A percentile compares a stretch with the other conserved stretches of the same genome.
These are phyloP conservation scores for Sisor rabdophorus DNA, from an alignment of 2,113 vertebrate species.

Conservation along the genomic window DNA sequence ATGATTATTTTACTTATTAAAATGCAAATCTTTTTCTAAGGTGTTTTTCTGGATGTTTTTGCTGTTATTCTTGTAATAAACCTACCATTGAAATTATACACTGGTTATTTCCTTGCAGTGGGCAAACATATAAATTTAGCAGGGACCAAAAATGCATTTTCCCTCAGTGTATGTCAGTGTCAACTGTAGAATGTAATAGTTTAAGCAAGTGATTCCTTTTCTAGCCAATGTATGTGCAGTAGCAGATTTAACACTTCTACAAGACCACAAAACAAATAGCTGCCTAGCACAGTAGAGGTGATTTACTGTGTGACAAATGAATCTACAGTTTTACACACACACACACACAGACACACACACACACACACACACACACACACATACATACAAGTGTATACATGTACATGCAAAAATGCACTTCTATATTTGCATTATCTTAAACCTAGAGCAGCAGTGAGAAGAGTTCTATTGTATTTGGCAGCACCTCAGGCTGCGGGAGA, in stretches of 20 bases:
- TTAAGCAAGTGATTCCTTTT: not conserved
- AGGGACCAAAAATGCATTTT: too few relatives aligned
- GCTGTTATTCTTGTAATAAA: too few relatives aligned
- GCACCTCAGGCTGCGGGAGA: slow-evolving; percentile 30
- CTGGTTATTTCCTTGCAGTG: too few relatives aligned
- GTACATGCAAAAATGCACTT: slow-evolving; percentile 14
- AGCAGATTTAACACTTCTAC: not conserved
- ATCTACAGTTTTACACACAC: not conserved
- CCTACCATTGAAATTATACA: too few relatives aligned
- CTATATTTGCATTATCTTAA: slow-evolving; percentile 23
- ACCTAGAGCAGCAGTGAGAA: slow-evolving; percentile 26
- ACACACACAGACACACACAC: not conserved
- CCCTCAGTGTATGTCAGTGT: not conserved
- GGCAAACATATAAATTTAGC: too few relatives aligned
- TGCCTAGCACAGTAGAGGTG: not conserved
- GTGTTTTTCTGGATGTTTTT: too few relatives aligned
- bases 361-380: not conserved
- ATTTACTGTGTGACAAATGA: slow-evolving; percentile 11
- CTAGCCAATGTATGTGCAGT: not conserved
- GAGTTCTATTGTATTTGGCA: slow-evolving; percentile 39
- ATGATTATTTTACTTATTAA: too few relatives aligned
- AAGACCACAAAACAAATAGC: not conserved
- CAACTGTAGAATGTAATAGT: not conserved
- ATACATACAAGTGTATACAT: not conserved
- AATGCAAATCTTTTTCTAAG: too few relatives aligned